These are phyloP conservation scores for Dryobotodes eremita DNA, from an alignment of 2,888 invertebrate species.

Conservation along the genomic window DNA sequence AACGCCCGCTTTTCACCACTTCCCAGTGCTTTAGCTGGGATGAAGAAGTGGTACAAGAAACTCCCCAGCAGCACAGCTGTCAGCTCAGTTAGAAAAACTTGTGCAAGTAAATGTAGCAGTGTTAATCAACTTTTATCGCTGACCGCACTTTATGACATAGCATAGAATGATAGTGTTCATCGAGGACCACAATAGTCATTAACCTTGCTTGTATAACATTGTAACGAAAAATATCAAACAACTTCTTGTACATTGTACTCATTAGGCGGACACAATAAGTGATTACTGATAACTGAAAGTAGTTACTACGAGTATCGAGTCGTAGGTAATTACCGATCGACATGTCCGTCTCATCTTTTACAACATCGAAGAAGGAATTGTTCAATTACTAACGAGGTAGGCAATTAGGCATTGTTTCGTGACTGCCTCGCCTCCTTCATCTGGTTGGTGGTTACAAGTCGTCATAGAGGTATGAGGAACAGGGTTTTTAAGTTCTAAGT, in stretches of 20 bases:
- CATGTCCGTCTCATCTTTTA: conserved; percentile 2
- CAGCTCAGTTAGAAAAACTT: not conserved
- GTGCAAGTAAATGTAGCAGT: not conserved
- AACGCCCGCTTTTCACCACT: not conserved
- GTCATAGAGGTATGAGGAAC: not conserved
- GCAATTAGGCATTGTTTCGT: not conserved
- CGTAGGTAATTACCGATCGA: not conserved
- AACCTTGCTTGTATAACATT: conserved; percentile 8
- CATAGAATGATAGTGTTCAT: not conserved
- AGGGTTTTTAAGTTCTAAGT: not conserved
- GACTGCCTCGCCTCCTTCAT: not conserved
- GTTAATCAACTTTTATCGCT: too few species aligned
- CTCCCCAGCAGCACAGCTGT: not conserved
- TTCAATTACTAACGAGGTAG: not conserved
- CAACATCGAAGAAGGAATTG: not conserved
- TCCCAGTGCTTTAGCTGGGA: not conserved
- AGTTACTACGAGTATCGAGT: not conserved
- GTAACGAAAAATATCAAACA: conserved; percentile 22
- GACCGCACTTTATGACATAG: not conserved
- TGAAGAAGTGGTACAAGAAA: not conserved
- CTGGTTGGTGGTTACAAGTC: not conserved
- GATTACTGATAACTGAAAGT: conserved; percentile 21
- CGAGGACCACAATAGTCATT: conserved; percentile 8
- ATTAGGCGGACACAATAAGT: conserved; percentile 28
- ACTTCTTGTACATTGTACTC: not conserved